Conservation (phyloP, 2,113 vertebrate species). For the Uria lomvia region DNA sequence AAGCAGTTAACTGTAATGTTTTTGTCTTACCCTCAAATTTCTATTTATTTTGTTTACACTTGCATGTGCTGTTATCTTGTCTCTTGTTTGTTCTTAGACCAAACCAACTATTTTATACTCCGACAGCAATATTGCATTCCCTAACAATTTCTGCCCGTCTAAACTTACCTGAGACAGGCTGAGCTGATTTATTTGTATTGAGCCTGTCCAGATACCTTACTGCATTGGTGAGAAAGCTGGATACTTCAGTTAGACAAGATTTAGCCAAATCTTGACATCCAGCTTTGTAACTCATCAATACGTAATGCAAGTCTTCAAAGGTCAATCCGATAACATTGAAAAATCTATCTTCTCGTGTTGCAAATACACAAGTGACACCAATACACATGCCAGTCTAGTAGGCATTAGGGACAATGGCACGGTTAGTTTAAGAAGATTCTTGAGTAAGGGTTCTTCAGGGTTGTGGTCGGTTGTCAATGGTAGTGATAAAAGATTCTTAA, state of each 20-base stretch:
- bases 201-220: not conserved
- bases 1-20: not conserved
- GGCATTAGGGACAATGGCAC: not conserved
- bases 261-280: not conserved
- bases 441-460: not conserved
- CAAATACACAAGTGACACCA: not conserved
- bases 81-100: not conserved
- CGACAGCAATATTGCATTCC: not conserved
- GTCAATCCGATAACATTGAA: not conserved
- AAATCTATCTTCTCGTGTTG: not conserved
- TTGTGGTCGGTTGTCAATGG: not conserved
- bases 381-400: not conserved
- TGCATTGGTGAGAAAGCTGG: not conserved
- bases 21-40: not conserved
- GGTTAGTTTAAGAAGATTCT: not conserved
- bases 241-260: not conserved
- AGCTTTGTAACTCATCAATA: constrained; percentile 3
- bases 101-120: not conserved
- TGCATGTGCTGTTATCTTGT: not conserved
- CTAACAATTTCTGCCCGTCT: not conserved
- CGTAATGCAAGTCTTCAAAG: not conserved
- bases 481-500: not conserved
- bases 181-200: not conserved
- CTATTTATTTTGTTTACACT: not conserved
- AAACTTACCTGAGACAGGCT: not conserved